phyloP scores from a whole-genome alignment of 2,888 invertebrate genomes.

The Sthenelais limicola region DNA sequence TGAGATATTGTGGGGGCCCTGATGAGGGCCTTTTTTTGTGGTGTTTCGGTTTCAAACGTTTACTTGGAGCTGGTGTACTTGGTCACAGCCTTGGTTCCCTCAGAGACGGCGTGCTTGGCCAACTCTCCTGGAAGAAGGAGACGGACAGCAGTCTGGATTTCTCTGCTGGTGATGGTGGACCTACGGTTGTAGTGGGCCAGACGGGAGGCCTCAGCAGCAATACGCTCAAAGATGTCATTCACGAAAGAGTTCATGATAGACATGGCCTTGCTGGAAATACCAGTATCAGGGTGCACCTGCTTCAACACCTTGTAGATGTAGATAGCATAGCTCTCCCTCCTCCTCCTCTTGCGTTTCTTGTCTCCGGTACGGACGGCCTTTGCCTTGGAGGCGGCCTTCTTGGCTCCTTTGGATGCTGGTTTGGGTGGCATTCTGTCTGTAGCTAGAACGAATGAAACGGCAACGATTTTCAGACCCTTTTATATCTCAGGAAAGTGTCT shows the following conservation, averaged over 20 bases:
- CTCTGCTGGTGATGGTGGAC: conserved; percentile 75
- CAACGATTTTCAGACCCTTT: neutral
- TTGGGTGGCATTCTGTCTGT: conserved; percentile 50
- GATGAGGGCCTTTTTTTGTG: conserved; percentile 18
- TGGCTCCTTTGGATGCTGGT: conserved; percentile 54
- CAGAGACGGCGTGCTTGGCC: conserved; percentile 78
- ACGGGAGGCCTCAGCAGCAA: conserved; percentile 62
- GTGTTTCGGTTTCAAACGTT: neutral
- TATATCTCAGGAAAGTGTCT: neutral
- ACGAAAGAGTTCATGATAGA: conserved; percentile 59
- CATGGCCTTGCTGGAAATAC: conserved; percentile 60
- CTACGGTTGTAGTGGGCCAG: conserved; percentile 62
- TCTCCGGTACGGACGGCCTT: conserved; percentile 55
- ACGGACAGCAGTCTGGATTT: conserved; percentile 81
- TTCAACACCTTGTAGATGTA: conserved; percentile 64
- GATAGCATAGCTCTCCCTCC: conserved; percentile 59
- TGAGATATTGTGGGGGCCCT: conserved; percentile 31
- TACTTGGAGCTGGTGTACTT: conserved; percentile 59
- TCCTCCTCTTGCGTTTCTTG: conserved; percentile 59
- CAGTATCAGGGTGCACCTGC: conserved; percentile 67
- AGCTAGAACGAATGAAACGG: neutral
- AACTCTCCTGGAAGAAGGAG: conserved; percentile 82
- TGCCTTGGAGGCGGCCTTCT: conserved; percentile 59
- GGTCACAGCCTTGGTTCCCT: conserved; percentile 61
- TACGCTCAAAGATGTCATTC: conserved; percentile 67